Base-by-base conservation (phyloP, 1,140 invertebrate genomes). In the Bombus soroeensis region DNA sequence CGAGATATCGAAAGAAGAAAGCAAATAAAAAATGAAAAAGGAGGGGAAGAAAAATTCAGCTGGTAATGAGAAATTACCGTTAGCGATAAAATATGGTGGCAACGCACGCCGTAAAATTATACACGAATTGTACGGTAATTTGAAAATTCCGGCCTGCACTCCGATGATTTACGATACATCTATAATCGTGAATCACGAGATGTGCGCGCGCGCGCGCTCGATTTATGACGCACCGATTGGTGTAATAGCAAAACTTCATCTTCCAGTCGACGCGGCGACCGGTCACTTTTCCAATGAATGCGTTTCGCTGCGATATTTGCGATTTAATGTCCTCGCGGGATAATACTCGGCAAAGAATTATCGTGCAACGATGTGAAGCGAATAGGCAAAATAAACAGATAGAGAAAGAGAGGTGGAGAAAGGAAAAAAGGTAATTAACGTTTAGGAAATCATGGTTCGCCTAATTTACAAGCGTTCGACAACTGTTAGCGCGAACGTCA, bases 161-260 rank as follows among this genome's bases (percentile, higher is more conserved):
- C 25, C 73, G 70, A 86, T 89, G 80, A 89, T 89, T 87, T 87
- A 89, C 85, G 75, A 66, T 66, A 43, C 85, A 79, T 89, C 72
- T 89, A 83, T 83, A 89, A 89, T 87, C 88, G 81, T 85, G 83
- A 85, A 85, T 80, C 66, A 84, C 37, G 57, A 22, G 43, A 74
- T 43, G 22, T n/a, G 59, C 15, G 75, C 15, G 15, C 57, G 15
- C 57, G 37, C 6, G 22, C 32, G 47, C 32, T 12, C 73, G 82
- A 88, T 89, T 89, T 89, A 89, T 43, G 85, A 87, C 64, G 59
- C 77, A 71, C 76, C 78, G 57, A 88, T 75, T 66, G 66, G 66
- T 59, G 86, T 59, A 86, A 64, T 59, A 68, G 78, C 66, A 41
- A 76, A 81, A 86, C 73, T 37, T 66, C 59, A 78, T 83, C 71